Evolutionary conservation across 2,797 vertebrate genomes (phyloP).

Genomic region (Distichodus sexfasciatus): DNA sequence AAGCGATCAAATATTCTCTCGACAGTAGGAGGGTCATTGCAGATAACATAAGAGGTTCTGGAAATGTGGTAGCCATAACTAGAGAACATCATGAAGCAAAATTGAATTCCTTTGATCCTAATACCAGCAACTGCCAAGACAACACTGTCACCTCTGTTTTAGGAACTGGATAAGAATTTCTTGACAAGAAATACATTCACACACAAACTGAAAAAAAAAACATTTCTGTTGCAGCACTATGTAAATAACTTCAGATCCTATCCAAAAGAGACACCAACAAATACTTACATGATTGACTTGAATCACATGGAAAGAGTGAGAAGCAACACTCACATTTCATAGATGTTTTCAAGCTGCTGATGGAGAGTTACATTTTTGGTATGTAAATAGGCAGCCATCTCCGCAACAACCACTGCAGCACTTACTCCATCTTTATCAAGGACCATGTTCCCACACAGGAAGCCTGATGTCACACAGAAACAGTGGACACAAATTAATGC

Average conservation of each 20-base stretch:
- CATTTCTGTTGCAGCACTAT: too few species aligned
- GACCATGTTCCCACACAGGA: conserved; percentile 86
- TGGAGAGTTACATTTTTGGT: conserved; percentile 71
- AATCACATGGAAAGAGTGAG: neutral
- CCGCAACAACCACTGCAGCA: conserved; percentile 85
- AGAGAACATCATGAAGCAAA: conserved; percentile 19
- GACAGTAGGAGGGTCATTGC: conserved; percentile 82
- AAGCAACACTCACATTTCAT: conserved; percentile 75
- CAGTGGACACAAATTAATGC: too few species aligned
- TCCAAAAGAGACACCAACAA: too few species aligned
- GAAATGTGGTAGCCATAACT: conserved; percentile 93
- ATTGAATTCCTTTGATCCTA: neutral
- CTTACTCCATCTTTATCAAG: conserved; percentile 95
- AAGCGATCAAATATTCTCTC: conserved; percentile 84
- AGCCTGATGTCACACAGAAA: conserved; percentile 71
- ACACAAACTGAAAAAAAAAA: neutral
- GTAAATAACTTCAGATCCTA: too few species aligned
- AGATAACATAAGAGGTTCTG: conserved; percentile 89
- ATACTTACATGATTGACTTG: too few species aligned
- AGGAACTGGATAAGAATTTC: too few species aligned
- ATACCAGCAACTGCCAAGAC: neutral
- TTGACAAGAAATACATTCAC: too few species aligned
- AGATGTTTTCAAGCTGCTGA: conserved; percentile 82
- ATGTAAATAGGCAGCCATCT: conserved; percentile 87
- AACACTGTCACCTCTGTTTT: neutral